A percentile compares a stretch with the other conserved stretches of the same genome.
Evolutionary conservation across 2,113 vertebrate species (phyloP).

Genomic region (Puma concolor): DNA sequence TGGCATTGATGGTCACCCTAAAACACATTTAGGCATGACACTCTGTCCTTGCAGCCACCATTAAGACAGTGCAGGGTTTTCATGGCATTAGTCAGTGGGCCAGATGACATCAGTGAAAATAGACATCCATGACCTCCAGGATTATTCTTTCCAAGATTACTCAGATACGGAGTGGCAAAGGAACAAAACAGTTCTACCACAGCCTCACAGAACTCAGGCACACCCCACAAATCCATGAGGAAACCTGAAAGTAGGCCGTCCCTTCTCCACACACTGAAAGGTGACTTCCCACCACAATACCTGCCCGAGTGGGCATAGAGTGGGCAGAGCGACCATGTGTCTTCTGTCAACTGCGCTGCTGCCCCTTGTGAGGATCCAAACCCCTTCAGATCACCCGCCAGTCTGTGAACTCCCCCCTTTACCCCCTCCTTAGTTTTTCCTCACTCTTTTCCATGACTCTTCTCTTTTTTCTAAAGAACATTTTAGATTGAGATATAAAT

Average conservation of each 20-base stretch:
- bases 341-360: not conserved
- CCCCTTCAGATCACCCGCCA: not conserved
- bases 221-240: rapidly evolving
- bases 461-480: not conserved
- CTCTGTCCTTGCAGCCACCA: not conserved
- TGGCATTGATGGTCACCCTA: not conserved
- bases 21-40: not conserved
- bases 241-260: not conserved
- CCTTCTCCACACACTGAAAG: not conserved
- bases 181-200: not conserved
- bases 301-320: rapidly evolving
- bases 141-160: not conserved
- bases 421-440: not conserved
- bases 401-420: not conserved
- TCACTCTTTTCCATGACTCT: not conserved
- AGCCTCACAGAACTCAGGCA: not conserved
- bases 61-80: not conserved
- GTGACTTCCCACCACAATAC: not conserved
- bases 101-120: not conserved
- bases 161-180: not conserved
- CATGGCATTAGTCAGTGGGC: not conserved
- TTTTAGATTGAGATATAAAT: conserved; percentile 16
- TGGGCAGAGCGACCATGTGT: not conserved
- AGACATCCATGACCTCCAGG: not conserved
- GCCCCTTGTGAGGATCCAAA: not conserved